Evolutionary conservation across 1,140 invertebrate genomes (phyloP), one percentile per base, ranked within the genome.

Genomic region (Drosophila prosaltans): DNA sequence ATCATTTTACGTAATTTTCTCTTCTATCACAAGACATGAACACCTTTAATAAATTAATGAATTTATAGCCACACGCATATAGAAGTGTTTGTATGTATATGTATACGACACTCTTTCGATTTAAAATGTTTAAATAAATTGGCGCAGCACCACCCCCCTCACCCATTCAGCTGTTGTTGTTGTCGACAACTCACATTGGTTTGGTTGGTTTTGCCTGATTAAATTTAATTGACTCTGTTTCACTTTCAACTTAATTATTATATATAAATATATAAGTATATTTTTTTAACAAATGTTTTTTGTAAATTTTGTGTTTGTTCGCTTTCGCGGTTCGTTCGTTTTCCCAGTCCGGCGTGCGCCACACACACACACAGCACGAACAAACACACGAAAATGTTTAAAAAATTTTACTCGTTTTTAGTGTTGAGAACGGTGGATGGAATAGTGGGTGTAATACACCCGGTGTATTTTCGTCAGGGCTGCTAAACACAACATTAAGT

Each of bases 91-190:
- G 1, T 51, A n/a, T 24, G 45, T 51, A 51, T 51, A 26, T 51
- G 45, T 51, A 51, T 51, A 51, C 45, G 21, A 51, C 45, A 21
- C 45, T 51, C 45, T 10, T 51, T 51, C 45, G 45, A 51, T 51
- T 51, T 26, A 51, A 51, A 51, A 51, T 51, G 45, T 51, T 51
- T 51, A 51, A 51, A 51, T 51, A 51, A 51, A 51, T 26, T 51
- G 45, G 9, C 21, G 6, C 24, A 51, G 45, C 45, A 51, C 45
- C 21, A 2, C 45, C 45, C 45, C 45, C 24, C 9, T 24, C 21
- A 3, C 3, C 41, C 8, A 1, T 8, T 10, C 45, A 51, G 45
- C 45, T 51, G 45, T 26, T 51, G 21, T 10, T 51, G 45, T 51
- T 51, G 45, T 51, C 26, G 16, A 24, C 1, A 9, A 51, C 45